Conservation (phyloP, 2,113 vertebrate genomes). For the Cryptomyrus ogoouensis region DNA sequence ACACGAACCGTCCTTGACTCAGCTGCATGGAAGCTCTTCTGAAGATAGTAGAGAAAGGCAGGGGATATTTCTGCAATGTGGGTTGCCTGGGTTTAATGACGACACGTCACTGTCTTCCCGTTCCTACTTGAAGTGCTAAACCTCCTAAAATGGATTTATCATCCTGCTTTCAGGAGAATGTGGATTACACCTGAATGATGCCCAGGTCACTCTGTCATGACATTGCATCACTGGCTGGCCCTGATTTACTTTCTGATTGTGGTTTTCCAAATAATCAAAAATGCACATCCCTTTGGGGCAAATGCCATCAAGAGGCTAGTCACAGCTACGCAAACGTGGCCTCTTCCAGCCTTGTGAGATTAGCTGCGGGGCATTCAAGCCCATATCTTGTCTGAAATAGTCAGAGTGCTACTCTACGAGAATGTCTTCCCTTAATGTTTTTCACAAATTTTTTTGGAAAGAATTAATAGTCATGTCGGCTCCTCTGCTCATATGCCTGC, state of each 20-base stretch:
- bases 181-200: background rate
- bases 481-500: background rate
- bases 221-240: background rate
- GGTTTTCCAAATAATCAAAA: background rate
- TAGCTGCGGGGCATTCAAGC: background rate
- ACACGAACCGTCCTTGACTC: background rate
- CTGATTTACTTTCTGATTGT: background rate
- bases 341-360: background rate
- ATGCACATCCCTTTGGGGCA: background rate
- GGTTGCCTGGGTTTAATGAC: constrained; percentile 1
- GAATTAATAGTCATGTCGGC: background rate
- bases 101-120: constrained; percentile 16
- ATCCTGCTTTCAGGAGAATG: constrained; percentile 15
- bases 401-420: background rate
- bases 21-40: background rate
- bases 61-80: background rate
- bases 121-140: background rate
- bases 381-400: background rate
- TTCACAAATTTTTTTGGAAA: background rate
- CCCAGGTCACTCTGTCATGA: constrained; percentile 16
- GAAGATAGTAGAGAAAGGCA: background rate
- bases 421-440: background rate
- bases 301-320: background rate
- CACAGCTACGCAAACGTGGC: background rate
- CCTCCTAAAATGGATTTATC: constrained; percentile 12